These are phyloP conservation scores for Choloepus didactylus DNA, from an alignment of 2,797 vertebrate species.

Conservation along the genomic window DNA sequence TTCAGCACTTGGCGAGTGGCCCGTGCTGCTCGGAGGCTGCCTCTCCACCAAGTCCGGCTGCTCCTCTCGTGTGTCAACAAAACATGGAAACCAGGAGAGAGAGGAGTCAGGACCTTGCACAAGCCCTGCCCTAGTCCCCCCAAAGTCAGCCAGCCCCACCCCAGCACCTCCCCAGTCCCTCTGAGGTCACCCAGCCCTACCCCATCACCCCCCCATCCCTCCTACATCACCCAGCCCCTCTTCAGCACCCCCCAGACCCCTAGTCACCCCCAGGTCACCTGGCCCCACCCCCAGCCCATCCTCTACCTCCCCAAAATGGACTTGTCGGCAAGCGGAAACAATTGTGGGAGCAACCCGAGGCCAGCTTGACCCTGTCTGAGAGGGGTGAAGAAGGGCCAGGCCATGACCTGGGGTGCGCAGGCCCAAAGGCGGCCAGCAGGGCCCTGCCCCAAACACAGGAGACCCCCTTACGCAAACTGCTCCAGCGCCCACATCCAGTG, in stretches of 20 bases:
- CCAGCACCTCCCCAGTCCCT: no score
- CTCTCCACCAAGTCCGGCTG: neutral
- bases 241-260: neutral
- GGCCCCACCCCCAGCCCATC: neutral
- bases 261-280: neutral
- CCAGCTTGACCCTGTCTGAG: no score
- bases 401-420: no score
- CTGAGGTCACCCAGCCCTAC: neutral
- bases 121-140: no score
- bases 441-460: neutral
- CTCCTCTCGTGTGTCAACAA: neutral
- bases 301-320: neutral
- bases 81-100: neutral
- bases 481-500: neutral
- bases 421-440: neutral
- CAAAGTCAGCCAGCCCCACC: neutral
- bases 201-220: no score
- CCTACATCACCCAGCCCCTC: neutral
- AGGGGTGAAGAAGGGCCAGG: neutral
- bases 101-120: neutral
- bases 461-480: neutral
- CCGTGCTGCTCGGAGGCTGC: neutral
- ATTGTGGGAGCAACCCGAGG: neutral
- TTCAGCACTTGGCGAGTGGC: neutral
- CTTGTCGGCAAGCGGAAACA: neutral